Base-by-base conservation (phyloP, 2,888 invertebrate genomes). In the Pilophorus perplexus region DNA sequence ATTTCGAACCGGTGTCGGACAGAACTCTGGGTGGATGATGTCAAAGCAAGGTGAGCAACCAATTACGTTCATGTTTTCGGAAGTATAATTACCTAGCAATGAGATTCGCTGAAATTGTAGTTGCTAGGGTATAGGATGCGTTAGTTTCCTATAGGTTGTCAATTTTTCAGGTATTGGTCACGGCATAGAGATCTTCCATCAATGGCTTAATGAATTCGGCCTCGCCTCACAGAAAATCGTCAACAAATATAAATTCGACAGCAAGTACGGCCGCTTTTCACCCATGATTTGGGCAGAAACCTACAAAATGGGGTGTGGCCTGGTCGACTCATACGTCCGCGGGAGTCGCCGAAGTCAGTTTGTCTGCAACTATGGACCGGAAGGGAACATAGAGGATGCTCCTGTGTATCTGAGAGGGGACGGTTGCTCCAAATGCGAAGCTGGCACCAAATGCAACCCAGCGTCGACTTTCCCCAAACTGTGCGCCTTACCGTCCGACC, bases 291-390 rank as follows among this genome's bases (percentile, higher is more conserved):
- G 66, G 66, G 54, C 55, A 14, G 28, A 42, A 12, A 27, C 66
- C 3, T 16, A 40, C 12, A 40, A 44, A 23, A 14, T 66, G 1
- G 66, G 66, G 3, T 66, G 66, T 20, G 55, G 20, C 12, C 8
- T 3, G 5, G 40, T 16, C 23, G n/a, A 8, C 14, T 25, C 16
- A 42, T 3, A 44, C 3, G n/a, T 3, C 14, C 14, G 20, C 18
- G 16, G 18, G 2, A 3, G 18, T 2, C 6, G 1, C 3, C 10
- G 20, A 18, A 44, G 2, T 16, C 3, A 18, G 10, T 3, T 54
- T 8, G 57, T 44, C 18, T 66, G 66, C 46, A 66, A 66, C 37
- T 46, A 59, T 28, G 57, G 22, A 8, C 46, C 48, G n/a, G 14
- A 14, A 1, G 66, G 66, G 5, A 57, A 57, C 22, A 18, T n/a